Conservation (phyloP, 2,888 invertebrate species). For the Choristoneura rosaceana region DNA sequence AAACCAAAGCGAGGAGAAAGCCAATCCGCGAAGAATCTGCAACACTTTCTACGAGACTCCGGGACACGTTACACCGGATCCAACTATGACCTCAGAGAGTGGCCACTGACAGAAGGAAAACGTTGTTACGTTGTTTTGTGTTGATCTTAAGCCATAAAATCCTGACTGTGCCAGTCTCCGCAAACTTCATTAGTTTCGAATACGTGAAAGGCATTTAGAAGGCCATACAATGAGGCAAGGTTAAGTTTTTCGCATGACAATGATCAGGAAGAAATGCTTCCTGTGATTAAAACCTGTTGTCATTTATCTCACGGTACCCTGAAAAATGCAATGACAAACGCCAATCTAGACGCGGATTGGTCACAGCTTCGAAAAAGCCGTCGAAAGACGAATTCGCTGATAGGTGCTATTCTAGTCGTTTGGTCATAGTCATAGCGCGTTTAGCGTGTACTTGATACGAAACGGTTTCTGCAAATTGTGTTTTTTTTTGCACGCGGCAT, state of each 20-base stretch:
- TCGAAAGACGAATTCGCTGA: conserved; percentile 34
- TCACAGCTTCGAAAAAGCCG: conserved; percentile 48
- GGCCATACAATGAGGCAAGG: conserved; percentile 26
- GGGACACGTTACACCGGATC: conserved; percentile 27
- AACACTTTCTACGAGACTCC: conserved; percentile 39
- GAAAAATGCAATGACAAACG: conserved; percentile 42
- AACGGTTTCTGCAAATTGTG: conserved; percentile 36
- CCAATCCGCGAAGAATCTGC: conserved; percentile 20
- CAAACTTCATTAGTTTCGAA: background rate
- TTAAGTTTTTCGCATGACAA: conserved; percentile 26
- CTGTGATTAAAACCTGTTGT: conserved; percentile 13
- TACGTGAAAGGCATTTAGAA: conserved; percentile 29
- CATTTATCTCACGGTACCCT: conserved; percentile 31
- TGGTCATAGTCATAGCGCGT: conserved; percentile 41
- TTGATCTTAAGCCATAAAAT: background rate
- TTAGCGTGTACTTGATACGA: conserved; percentile 39
- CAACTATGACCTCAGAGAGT: conserved; percentile 1
- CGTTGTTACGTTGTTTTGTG: background rate
- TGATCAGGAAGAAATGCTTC: conserved; percentile 36
- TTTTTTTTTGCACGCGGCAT: conserved; percentile 23
- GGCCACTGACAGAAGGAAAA: background rate
- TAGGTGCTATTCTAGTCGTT: conserved; percentile 38
- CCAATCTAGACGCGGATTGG: conserved; percentile 50
- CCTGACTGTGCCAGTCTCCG: background rate
- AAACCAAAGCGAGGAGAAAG: conserved; percentile 37